Evolutionary conservation across 2,888 invertebrate species (phyloP).

Genomic region (Drosophila putrida): DNA sequence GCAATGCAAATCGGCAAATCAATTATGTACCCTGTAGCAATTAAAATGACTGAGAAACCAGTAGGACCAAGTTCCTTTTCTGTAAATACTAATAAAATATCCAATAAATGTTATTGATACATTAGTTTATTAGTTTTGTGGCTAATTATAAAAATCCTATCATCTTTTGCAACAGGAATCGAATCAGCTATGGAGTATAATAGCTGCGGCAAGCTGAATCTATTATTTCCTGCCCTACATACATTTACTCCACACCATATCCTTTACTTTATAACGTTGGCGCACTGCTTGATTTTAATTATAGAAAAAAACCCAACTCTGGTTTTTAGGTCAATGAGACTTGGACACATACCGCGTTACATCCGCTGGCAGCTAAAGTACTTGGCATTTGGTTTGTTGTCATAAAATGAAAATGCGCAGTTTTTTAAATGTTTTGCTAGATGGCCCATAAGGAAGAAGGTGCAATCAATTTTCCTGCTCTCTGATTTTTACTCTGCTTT

Average conservation of each 20-base stretch:
- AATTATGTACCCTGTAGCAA: not conserved
- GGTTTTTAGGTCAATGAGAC: conserved; percentile 9
- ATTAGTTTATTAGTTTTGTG: too few relatives aligned
- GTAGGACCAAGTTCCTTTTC: not conserved
- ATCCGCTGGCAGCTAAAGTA: conserved; percentile 41
- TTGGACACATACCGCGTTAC: conserved; percentile 36
- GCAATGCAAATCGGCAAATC: conserved; percentile 2
- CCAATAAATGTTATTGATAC: too few relatives aligned
- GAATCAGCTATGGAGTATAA: not conserved
- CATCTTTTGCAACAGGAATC: too few relatives aligned
- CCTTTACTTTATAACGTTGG: not conserved
- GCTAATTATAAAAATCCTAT: not conserved
- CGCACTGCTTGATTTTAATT: conserved; percentile 46
- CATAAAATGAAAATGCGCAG: conserved; percentile 50
- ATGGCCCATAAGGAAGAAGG: conserved; percentile 53
- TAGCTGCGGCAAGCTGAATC: not conserved
- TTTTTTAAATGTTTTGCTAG: conserved; percentile 37
- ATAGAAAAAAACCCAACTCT: conserved; percentile 25
- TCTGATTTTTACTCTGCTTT: not conserved
- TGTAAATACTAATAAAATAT: too few relatives aligned
- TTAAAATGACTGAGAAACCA: not conserved
- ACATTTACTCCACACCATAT: not conserved
- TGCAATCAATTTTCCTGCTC: conserved; percentile 42
- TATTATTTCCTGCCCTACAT: not conserved
- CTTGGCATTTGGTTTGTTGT: conserved; percentile 27